Evolutionary conservation across 2,113 vertebrate species (phyloP), one percentile per base, ranked within the genome.

Genomic region (Lepus timidus): DNA sequence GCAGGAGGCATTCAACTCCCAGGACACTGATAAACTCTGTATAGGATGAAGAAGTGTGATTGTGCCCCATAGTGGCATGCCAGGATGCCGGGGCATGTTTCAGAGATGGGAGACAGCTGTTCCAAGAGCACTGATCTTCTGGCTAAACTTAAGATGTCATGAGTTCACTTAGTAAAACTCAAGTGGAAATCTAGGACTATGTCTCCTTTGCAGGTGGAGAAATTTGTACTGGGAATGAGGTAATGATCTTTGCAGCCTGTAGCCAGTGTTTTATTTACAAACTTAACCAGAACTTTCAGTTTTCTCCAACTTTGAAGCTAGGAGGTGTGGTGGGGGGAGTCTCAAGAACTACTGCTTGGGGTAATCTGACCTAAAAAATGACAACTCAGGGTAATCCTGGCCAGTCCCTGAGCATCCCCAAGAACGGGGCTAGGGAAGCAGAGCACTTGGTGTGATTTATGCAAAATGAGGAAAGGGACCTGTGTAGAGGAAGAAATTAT

Each of bases 351-450:
- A 16, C 22, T 79, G 14, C 51, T 79, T 90, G 33, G 70, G 81
- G 25, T 86, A 71, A 78, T 90, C 33, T 75, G 74, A 85, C 61
- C 74, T 85, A 80, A 74, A 29, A 82, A 33, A 70, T 83, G 83
- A 88, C 82, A 78, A 11, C 65, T 76, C 61, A 65, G 25, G 52
- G 74, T 58, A 64, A 91, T 55, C 85, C 49, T 90, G 52, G 81
- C 85, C 33, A 81, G 67, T 73, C 39, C 51, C 33, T 14, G 71
- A 70, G 25, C 27, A 55, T 39, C 71, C 51, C 79, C n/a, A 17
- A 61, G 49, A 80, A 82, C 33, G 52, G 75, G 33, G 74, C 25
- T 22, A 2, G 17, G 71, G 75, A 85, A 85, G 27, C 19, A 22
- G 3, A 23, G 64, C 16, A 23, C 39, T 83, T 85, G 27, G 3